Percentiles rank a stretch among this genome's conserved stretches.
These are phyloP conservation scores for Cephus cinctus DNA, from an alignment of 1,140 invertebrate genomes.

Conservation along the genomic window DNA sequence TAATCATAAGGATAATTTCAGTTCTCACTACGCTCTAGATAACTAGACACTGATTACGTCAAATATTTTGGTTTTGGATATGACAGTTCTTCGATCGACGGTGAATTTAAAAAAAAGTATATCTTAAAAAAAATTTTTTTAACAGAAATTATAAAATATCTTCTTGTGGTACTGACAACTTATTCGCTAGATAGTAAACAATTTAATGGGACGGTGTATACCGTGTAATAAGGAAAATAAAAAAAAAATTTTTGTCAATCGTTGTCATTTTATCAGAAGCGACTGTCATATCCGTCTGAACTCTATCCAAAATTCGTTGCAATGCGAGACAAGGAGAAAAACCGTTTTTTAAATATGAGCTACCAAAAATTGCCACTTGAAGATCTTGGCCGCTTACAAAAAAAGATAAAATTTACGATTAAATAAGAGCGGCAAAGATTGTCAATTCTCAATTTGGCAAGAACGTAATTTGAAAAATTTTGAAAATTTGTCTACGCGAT, in stretches of 20 bases:
- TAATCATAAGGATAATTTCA: constrained; percentile 45
- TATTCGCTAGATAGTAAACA: too few relatives aligned
- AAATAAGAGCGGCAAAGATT: constrained; percentile 25
- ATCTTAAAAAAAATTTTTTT: too few relatives aligned
- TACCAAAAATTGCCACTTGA: constrained; percentile 14
- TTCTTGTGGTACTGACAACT: too few relatives aligned
- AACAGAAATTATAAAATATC: too few relatives aligned
- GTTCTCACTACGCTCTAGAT: constrained; percentile 20
- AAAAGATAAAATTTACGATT: constrained; percentile 38
- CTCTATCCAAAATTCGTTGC: constrained; percentile 1
- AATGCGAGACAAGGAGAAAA: constrained; percentile 5
- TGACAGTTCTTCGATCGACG: too few relatives aligned
- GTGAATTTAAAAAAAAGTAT: too few relatives aligned
- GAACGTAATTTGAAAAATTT: not conserved
- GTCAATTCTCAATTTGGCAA: constrained; percentile 19
- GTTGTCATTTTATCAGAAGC: constrained; percentile 8
- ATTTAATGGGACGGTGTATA: too few relatives aligned
- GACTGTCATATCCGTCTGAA: constrained; percentile 17
- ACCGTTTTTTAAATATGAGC: too few relatives aligned
- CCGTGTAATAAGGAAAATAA: not conserved
- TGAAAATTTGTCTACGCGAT: too few relatives aligned
- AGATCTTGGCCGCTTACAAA: constrained; percentile 31
- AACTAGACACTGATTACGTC: constrained; percentile 36
- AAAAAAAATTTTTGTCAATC: not conserved
- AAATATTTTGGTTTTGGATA: constrained; percentile 3